These are phyloP conservation scores for Andrena minutula DNA, from an alignment of 2,888 invertebrate genomes.

Conservation along the genomic window DNA sequence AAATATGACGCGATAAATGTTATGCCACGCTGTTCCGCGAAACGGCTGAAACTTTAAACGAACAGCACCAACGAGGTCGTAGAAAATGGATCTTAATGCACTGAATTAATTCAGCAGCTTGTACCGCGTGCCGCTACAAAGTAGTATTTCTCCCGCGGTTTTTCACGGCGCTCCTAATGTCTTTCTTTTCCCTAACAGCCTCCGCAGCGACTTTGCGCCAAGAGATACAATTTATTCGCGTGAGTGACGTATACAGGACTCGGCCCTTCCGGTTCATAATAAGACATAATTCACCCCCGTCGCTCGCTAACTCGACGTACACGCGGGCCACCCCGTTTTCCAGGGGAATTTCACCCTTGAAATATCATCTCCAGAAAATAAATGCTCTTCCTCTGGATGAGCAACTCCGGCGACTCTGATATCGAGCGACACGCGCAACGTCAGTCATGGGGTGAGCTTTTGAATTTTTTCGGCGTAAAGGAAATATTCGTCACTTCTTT, in stretches of 20 bases:
- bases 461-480: no score
- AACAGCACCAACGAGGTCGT: neutral
- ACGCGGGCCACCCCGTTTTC: constrained; percentile 3
- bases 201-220: constrained; percentile 1
- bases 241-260: constrained; percentile 53
- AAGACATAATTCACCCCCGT: constrained; percentile 53
- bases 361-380: neutral
- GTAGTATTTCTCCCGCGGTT: constrained; percentile 25
- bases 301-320: constrained; percentile 23
- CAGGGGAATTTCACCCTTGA: constrained; percentile 15
- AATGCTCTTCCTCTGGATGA: neutral
- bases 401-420: neutral
- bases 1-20: neutral
- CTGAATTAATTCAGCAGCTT: constrained; percentile 48
- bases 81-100: constrained; percentile 25
- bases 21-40: neutral
- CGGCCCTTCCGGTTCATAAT: constrained; percentile 50
- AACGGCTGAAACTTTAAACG: constrained; percentile 16
- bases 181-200: constrained; percentile 9
- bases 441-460: no score
- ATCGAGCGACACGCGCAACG: neutral
- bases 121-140: constrained; percentile 27
- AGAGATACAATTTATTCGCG: constrained; percentile 57
- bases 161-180: constrained; percentile 23
- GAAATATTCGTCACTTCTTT: no score